Evolutionary conservation across 2,888 invertebrate species (phyloP), one percentile per base, ranked within the genome.

Genomic region (Agrilus mali): DNA sequence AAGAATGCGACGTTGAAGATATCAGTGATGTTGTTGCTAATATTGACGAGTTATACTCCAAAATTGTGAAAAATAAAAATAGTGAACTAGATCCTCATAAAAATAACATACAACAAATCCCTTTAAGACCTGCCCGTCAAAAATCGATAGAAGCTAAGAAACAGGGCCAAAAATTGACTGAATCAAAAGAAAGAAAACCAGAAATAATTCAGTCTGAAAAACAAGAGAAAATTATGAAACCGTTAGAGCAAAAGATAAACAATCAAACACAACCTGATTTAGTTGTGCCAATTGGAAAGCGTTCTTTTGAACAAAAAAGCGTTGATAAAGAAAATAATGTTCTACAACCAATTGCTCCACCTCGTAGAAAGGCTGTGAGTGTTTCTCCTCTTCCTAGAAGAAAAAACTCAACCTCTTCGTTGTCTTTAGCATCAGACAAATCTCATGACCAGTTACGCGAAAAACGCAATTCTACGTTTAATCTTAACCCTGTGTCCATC

Each of bases 61-160:
- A 27, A 27, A 27, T 27, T 27, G 8, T 27, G 10, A 27, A 27
- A 27, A 8, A 27, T 10, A 10, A 27, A 10, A 5, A 27, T 27
- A 4, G 10, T 27, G 27, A 27, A 27, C 4, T 27, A 27, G 10
- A 10, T 10, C 10, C 10, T 27, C 3, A 7, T 10, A 10, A 27
- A 27, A 27, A 10, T 27, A 10, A 27, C 2, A 5, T 27, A 27
- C 27, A 27, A 10, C 22, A 22, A 22, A 13, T 32, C n/a, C 12
- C 17, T 20, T 22, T 38, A 32, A 50, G 59, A 42, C 57, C 59
- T 7, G 40, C 50, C 31, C 50, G 60, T 31, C 60, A 60, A 48
- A 60, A 57, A 49, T 57, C 58, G 41, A 40, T 66, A 58, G 48
- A 68, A 60, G 10, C 32, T 17, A 16, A 42, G 40, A 27, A 35